Evolutionary conservation across 2,888 invertebrate species (phyloP).

Genomic region (Diaprepes abbreviatus): DNA sequence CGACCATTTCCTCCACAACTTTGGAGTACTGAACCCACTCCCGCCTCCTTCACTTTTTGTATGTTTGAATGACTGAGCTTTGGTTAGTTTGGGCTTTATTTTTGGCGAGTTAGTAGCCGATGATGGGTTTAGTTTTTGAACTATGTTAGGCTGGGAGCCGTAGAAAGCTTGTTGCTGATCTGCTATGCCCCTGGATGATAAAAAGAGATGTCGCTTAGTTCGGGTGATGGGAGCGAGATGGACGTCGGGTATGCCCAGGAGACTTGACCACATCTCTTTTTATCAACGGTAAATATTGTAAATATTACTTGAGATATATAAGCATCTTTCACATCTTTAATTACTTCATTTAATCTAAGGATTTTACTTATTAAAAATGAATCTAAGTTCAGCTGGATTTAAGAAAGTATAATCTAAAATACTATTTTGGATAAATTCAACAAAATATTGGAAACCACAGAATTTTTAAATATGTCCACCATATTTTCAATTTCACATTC

Average conservation of each 20-base stretch:
- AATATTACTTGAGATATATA: no score
- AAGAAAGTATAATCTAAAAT: no score
- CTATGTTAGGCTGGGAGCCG: conserved; percentile 68
- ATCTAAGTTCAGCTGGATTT: no score
- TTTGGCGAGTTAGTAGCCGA: conserved; percentile 64
- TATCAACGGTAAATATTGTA: conserved; percentile 33
- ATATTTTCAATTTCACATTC: no score
- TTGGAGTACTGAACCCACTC: conserved; percentile 60
- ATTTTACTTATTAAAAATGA: no score
- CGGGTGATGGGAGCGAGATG: conserved; percentile 1
- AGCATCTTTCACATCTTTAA: no score
- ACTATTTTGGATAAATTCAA: no score
- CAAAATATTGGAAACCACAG: no score
- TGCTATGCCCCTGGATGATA: conserved; percentile 62
- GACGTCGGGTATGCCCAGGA: conserved; percentile 25
- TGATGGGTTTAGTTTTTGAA: conserved; percentile 62
- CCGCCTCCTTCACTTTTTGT: conserved; percentile 56
- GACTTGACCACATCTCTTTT: conserved; percentile 47
- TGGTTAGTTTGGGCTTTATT: conserved; percentile 66
- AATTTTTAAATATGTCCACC: no score
- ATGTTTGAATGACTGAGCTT: conserved; percentile 67
- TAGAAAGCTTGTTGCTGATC: conserved; percentile 61
- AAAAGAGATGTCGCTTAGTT: conserved; percentile 52
- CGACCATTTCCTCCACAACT: conserved; percentile 64
- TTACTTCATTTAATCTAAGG: no score